These are phyloP conservation scores for Riparia riparia DNA, from an alignment of 2,113 vertebrate species.

Conservation along the genomic window DNA sequence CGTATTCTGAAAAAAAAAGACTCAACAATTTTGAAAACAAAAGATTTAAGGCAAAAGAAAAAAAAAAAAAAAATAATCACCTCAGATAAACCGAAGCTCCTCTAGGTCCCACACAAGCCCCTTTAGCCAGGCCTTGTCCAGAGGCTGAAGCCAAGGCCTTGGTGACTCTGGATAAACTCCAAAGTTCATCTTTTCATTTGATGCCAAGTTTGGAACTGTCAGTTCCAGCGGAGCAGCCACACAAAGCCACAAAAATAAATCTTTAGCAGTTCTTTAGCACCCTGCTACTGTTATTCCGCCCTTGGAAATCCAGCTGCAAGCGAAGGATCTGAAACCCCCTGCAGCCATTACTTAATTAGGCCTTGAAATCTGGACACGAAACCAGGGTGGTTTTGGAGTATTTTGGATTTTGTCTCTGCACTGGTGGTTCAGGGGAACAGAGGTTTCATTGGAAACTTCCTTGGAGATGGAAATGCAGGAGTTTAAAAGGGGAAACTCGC, in stretches of 20 bases:
- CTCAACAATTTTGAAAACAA: background rate
- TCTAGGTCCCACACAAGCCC: background rate
- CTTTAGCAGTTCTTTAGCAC: conserved; percentile 17
- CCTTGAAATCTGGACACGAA: background rate
- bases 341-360: background rate
- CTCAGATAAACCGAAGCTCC: background rate
- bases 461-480: background rate
- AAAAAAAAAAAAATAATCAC: background rate
- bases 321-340: background rate
- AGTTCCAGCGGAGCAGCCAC: background rate
- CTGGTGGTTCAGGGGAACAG: background rate
- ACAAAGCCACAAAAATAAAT: background rate
- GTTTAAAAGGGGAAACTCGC: background rate
- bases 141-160: background rate
- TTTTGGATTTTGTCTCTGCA: background rate
- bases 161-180: background rate
- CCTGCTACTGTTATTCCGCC: conserved; percentile 15
- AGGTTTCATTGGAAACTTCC: background rate
- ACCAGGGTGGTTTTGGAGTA: background rate
- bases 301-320: conserved; percentile 4
- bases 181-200: conserved; percentile 39
- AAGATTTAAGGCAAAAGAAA: background rate
- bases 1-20: background rate
- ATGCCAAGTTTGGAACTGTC: background rate
- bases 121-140: background rate